Conservation (phyloP, 2,797 vertebrate genomes). For the Bovichtus diacanthus region DNA sequence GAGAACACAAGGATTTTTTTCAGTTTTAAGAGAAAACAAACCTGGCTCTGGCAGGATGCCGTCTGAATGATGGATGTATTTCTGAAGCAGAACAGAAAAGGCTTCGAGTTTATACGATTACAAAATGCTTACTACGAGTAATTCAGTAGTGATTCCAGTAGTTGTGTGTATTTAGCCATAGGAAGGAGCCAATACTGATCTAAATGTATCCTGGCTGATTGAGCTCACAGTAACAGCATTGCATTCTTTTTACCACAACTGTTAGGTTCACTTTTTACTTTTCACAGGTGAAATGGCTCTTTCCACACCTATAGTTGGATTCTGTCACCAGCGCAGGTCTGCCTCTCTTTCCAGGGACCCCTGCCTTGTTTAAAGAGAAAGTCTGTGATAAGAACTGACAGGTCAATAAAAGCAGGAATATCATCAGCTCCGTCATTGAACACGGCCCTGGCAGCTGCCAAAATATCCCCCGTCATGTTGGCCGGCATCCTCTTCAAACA, state of each 20-base stretch:
- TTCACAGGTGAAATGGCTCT: not conserved
- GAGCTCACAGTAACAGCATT: not conserved
- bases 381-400: slow-evolving; percentile 83
- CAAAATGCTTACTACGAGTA: slow-evolving; percentile 47
- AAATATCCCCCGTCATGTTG: slow-evolving; percentile 72
- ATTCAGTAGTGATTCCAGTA: slow-evolving; percentile 52
- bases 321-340: slow-evolving; percentile 29
- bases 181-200: slow-evolving; percentile 22
- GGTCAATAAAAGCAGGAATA: slow-evolving; percentile 85
- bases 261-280: slow-evolving; percentile 4
- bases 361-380: slow-evolving; percentile 74
- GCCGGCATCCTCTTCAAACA: slow-evolving; percentile 74
- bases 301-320: slow-evolving; percentile 18
- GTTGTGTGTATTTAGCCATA: slow-evolving; percentile 1
- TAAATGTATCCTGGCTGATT: slow-evolving; percentile 10
- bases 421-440: slow-evolving; percentile 80
- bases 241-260: not conserved
- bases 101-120: slow-evolving; percentile 30
- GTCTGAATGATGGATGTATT: slow-evolving; percentile 57
- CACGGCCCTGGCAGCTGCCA: slow-evolving; percentile 76
- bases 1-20: slow-evolving; percentile 6
- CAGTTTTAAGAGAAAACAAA: slow-evolving; percentile 3
- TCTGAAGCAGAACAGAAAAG: slow-evolving; percentile 53
- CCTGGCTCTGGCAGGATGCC: slow-evolving; percentile 24
- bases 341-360: slow-evolving; percentile 71